Evolutionary conservation across 2,888 invertebrate species (phyloP).

Genomic region (Helobdella robusta): DNA sequence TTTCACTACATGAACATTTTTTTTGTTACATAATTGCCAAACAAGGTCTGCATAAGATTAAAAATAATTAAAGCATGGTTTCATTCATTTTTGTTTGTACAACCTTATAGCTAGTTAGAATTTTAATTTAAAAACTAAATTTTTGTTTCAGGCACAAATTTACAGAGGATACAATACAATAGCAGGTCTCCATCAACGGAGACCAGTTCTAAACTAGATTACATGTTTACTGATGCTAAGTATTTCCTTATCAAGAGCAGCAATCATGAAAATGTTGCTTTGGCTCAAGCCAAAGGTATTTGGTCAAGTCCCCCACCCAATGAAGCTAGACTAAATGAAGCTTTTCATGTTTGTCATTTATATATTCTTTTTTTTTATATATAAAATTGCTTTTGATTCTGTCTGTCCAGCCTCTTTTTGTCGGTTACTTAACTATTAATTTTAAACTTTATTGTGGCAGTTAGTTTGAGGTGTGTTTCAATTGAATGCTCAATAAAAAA

Average conservation of each 20-base stretch:
- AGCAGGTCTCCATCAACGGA: constrained; percentile 52
- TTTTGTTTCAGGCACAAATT: not conserved
- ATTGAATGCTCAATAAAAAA: too few relatives aligned
- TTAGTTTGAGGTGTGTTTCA: too few relatives aligned
- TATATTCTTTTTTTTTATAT: not conserved
- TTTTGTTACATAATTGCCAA: not conserved
- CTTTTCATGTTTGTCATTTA: constrained; percentile 57
- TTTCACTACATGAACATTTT: not conserved
- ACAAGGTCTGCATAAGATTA: not conserved
- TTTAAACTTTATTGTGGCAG: too few relatives aligned
- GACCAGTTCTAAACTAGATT: constrained; percentile 59
- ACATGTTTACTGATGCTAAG: constrained; percentile 46
- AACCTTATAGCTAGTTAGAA: too few relatives aligned
- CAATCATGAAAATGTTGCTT: constrained; percentile 18
- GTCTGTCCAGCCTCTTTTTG: not conserved
- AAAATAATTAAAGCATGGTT: not conserved
- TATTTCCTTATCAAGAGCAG: constrained; percentile 4
- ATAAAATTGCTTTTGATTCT: not conserved
- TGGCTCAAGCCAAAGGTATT: constrained; percentile 61
- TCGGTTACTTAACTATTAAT: not conserved
- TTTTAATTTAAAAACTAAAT: too few relatives aligned
- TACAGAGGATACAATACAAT: not conserved
- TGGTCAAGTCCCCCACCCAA: constrained; percentile 97
- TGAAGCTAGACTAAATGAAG: constrained; percentile 87
- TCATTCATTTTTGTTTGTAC: not conserved